Conservation (phyloP, 1,140 invertebrate species). For the Pachypeltis micranthus region DNA sequence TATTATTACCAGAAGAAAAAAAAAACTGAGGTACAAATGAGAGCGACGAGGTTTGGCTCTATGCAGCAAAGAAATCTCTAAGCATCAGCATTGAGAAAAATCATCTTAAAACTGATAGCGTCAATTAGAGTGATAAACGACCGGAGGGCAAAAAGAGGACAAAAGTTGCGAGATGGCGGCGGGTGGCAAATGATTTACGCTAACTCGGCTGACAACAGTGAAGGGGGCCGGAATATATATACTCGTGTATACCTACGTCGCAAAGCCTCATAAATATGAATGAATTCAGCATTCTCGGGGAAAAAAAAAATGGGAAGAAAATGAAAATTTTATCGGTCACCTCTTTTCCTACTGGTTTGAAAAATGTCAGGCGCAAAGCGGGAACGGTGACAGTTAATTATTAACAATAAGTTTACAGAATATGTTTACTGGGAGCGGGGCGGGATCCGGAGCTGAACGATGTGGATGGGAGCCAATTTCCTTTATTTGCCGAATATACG, state of each 20-base stretch:
- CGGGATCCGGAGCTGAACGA: too few relatives aligned
- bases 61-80: too few relatives aligned
- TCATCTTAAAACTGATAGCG: slow-evolving; percentile 1
- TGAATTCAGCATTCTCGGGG: not conserved
- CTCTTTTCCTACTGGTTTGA: too few relatives aligned
- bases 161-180: not conserved
- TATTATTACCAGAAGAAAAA: too few relatives aligned
- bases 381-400: too few relatives aligned
- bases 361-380: too few relatives aligned
- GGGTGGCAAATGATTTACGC: not conserved
- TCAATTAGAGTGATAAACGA: slow-evolving; percentile 4
- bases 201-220: slow-evolving; percentile 3
- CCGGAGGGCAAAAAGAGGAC: not conserved
- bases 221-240: not conserved
- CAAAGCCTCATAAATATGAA: slow-evolving; percentile 4
- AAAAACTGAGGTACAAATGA: too few relatives aligned
- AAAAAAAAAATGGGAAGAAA: not conserved
- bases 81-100: not conserved
- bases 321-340: not conserved
- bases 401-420: too few relatives aligned
- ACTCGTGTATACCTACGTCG: slow-evolving; percentile 1
- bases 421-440: too few relatives aligned
- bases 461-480: too few relatives aligned
- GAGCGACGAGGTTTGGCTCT: too few relatives aligned
- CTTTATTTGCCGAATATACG: too few relatives aligned